A percentile compares a stretch with the other conserved stretches of the same genome.
These are phyloP conservation scores for Erethizon dorsatum DNA, from an alignment of 2,797 vertebrate genomes.

Conservation along the genomic window DNA sequence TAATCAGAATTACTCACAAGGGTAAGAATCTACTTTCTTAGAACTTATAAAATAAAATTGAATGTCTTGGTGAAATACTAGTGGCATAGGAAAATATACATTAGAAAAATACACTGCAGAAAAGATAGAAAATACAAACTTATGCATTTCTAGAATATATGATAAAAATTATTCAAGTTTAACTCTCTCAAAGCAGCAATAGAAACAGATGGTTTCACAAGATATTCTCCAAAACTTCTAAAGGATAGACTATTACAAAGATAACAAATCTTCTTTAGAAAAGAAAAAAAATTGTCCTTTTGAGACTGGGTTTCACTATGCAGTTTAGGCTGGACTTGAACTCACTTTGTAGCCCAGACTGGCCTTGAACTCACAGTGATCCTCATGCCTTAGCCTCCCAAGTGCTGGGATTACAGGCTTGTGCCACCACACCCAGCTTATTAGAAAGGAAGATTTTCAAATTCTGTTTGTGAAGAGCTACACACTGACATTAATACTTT, in stretches of 20 bases:
- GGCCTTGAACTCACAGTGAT: no score
- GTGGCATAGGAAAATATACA: background rate
- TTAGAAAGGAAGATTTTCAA: background rate
- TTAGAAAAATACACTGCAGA: background rate
- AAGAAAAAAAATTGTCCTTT: background rate
- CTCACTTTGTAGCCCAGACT: no score
- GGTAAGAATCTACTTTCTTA: background rate
- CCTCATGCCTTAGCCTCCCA: no score
- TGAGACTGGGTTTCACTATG: background rate
- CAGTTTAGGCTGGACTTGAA: background rate
- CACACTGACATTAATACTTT: background rate
- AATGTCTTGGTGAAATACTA: background rate
- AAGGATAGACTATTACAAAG: background rate
- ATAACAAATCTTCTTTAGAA: background rate
- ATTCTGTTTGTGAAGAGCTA: background rate
- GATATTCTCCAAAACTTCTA: background rate
- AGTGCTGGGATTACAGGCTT: no score
- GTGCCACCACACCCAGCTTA: no score
- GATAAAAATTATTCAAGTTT: background rate
- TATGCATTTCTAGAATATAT: background rate
- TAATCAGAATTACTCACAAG: background rate
- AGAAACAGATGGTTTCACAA: background rate
- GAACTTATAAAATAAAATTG: background rate
- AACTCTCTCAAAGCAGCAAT: background rate
- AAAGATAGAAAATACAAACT: background rate